These are phyloP conservation scores for Cybosia mesomella DNA, from an alignment of 2,888 invertebrate species.

Conservation along the genomic window DNA sequence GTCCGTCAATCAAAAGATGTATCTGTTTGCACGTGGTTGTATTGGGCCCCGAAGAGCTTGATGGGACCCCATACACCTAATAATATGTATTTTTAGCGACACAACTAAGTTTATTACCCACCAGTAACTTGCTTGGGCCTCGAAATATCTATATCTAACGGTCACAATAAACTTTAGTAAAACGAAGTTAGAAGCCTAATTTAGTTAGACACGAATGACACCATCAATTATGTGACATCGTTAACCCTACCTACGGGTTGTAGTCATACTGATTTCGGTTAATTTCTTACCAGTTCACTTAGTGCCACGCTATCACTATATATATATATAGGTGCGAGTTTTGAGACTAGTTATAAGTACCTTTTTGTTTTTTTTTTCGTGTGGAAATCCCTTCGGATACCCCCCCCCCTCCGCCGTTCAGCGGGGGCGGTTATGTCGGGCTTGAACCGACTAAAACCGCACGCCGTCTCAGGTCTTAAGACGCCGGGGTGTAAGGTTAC, in stretches of 20 bases:
- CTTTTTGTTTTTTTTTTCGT: too few relatives aligned
- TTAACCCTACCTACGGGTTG: neutral
- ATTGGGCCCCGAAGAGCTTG: too few relatives aligned
- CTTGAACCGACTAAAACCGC: too few relatives aligned
- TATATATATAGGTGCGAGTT: neutral
- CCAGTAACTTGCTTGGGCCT: neutral
- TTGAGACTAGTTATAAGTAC: neutral
- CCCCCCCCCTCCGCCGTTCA: too few relatives aligned
- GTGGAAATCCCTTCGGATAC: too few relatives aligned
- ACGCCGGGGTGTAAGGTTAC: too few relatives aligned
- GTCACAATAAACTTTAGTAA: neutral
- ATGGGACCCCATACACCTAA: too few relatives aligned
- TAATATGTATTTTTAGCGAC: too few relatives aligned
- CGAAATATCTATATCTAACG: neutral
- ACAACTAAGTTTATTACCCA: neutral
- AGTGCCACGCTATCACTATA: neutral
- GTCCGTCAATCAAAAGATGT: too few relatives aligned
- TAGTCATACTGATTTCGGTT: neutral
- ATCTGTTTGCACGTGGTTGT: too few relatives aligned
- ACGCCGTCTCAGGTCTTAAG: too few relatives aligned
- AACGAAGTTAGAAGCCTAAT: neutral
- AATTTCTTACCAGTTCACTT: neutral
- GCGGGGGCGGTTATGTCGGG: too few relatives aligned
- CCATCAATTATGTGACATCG: conserved; percentile 5
- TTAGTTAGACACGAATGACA: neutral